Conservation (phyloP, 2,113 vertebrate species). For the Arizona elegans region DNA sequence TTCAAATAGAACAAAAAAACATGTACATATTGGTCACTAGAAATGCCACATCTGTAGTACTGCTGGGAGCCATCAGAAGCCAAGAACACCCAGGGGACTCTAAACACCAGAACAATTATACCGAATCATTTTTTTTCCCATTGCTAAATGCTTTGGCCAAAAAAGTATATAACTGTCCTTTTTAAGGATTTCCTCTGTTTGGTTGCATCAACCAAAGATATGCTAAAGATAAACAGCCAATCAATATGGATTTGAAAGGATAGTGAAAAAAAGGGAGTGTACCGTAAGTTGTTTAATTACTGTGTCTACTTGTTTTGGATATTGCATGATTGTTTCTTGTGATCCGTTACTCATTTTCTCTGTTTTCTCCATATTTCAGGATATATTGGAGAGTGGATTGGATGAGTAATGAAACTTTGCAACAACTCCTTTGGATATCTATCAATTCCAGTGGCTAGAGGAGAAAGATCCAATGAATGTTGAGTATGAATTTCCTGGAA, state of each 20-base stretch:
- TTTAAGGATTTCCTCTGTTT: background rate
- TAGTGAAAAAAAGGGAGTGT: background rate
- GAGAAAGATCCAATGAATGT: background rate
- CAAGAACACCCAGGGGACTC: background rate
- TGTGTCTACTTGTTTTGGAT: background rate
- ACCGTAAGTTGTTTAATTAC: background rate
- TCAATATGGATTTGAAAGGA: background rate
- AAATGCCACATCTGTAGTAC: background rate
- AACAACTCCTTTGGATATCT: background rate
- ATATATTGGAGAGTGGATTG: too few relatives aligned
- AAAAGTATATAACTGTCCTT: background rate
- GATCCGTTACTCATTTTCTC: background rate
- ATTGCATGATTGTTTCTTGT: background rate
- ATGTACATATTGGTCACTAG: background rate
- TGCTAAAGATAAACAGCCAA: background rate
- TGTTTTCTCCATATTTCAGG: background rate
- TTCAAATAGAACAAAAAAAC: background rate
- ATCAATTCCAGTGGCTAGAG: background rate
- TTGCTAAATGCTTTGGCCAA: background rate
- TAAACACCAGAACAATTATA: background rate
- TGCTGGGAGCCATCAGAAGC: background rate
- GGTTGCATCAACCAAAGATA: background rate
- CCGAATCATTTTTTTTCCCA: background rate
- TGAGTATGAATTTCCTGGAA: background rate
- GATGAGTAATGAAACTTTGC: background rate